phyloP scores from a whole-genome alignment of 2,888 invertebrate genomes.

The Scrobipalpa costella region DNA sequence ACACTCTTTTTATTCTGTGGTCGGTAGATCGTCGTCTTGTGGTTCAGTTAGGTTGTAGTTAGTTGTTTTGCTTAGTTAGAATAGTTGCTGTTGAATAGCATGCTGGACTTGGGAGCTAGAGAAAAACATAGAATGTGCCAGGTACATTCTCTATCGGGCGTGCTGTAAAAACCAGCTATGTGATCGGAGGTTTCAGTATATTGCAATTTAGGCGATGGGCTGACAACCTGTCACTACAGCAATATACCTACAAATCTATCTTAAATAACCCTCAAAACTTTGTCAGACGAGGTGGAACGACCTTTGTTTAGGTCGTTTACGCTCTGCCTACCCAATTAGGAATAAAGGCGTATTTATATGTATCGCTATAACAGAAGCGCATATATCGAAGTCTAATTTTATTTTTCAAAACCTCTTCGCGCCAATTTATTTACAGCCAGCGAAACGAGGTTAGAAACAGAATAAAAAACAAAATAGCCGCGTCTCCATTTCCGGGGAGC shows the following conservation, averaged over 20 bases:
- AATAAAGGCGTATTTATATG: no score
- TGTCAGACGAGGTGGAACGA: no score
- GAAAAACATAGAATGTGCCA: no score
- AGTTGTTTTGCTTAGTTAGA: neutral
- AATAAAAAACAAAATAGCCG: constrained; percentile 31
- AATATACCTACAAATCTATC: no score
- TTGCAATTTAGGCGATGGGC: no score
- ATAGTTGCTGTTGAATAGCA: neutral
- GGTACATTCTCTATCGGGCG: neutral
- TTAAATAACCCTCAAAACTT: no score
- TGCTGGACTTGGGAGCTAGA: no score
- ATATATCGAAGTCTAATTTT: neutral
- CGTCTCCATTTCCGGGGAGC: constrained; percentile 42
- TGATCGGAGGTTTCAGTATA: no score
- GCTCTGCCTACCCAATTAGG: no score
- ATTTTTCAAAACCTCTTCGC: constrained; percentile 29
- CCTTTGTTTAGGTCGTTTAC: no score
- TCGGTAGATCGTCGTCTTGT: constrained; percentile 13
- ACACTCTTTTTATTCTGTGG: constrained; percentile 15
- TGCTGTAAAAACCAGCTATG: neutral
- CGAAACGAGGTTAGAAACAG: constrained; percentile 25
- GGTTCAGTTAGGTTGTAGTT: neutral
- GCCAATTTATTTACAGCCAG: constrained; percentile 43
- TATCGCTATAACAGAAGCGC: no score
- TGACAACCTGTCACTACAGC: no score